Evolutionary conservation across 1,140 invertebrate species (phyloP), one percentile per base, ranked within the genome.

Genomic region (Orius insidiosus): DNA sequence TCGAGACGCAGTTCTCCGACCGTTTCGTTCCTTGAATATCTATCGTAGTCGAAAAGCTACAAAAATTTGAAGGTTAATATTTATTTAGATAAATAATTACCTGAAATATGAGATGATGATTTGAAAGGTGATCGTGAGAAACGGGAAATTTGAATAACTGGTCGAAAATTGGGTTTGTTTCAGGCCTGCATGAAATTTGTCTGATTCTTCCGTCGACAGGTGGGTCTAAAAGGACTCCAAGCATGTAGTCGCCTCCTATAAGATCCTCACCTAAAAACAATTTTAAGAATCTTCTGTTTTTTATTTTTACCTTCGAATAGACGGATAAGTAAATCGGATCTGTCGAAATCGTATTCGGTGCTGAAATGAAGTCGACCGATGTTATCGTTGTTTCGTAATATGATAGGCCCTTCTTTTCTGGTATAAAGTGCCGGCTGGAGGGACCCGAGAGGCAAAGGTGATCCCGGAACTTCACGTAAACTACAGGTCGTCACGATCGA

Each of bases 291-390:
- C n/a, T n/a, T n/a, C n/a, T n/a, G n/a, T n/a, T n/a, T n/a, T 24
- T 24, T 24, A 24, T 24, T 24, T 24, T 24, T 24, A 85, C 81
- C 81, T 78, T 85, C 82, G 63, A 90, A 88, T 34, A 92, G 62
- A 63, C 88, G 83, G 15, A 89, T 80, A 48, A 84, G 75, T 36
- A 92, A 66, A 62, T 92, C 86, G 14, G 84, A 88, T 54, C 81
- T 72, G 59, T 88, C 78, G 56, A 88, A 87, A 62, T 92, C 85
- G 55, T 89, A 92, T 53, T 81, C 85, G 5, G 90, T 66, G n/a
- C 82, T 68, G 51, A 88, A 69, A 59, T 89, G 85, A 47, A 92
- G 68, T 35, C 81, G 68, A 16, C 85, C 85, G 6, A 86, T 66
- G 40, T 58, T 60, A 45, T 59, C 55, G 50, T 70, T 67, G 24